Evolutionary conservation across 1,140 invertebrate species (phyloP).

Genomic region (Eupeodes corollae): DNA sequence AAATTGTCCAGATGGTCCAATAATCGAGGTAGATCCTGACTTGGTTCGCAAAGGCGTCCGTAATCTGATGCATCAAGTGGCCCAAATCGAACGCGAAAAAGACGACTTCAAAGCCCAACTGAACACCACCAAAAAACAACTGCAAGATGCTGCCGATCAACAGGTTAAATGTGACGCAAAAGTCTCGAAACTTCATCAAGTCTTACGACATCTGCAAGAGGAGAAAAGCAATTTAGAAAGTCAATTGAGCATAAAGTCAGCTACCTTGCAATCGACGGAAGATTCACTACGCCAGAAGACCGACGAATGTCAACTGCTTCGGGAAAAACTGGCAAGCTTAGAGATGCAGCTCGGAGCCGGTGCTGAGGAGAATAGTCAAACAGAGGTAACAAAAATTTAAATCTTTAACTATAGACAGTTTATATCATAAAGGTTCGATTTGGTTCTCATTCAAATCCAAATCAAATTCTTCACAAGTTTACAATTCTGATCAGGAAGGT

Average conservation of each 20-base stretch:
- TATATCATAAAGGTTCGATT: no score
- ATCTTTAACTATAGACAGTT: background rate
- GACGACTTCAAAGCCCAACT: constrained; percentile 68
- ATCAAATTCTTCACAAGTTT: no score
- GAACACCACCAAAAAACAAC: constrained; percentile 52
- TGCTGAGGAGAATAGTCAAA: constrained; percentile 65
- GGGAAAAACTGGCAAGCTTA: constrained; percentile 66
- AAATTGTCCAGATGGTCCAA: constrained; percentile 29
- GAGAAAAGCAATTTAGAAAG: constrained; percentile 62
- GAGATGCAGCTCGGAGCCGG: constrained; percentile 58
- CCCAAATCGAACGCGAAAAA: constrained; percentile 73
- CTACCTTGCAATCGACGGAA: constrained; percentile 45
- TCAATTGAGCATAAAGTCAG: constrained; percentile 58
- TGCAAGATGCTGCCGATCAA: constrained; percentile 56
- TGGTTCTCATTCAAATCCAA: no score
- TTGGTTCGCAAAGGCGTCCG: constrained; percentile 72
- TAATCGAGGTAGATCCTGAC: constrained; percentile 76
- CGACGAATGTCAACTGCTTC: constrained; percentile 60
- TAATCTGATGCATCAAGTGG: constrained; percentile 80
- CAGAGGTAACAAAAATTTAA: constrained; percentile 43
- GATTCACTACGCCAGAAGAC: constrained; percentile 68
- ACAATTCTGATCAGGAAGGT: no score
- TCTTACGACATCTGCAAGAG: constrained; percentile 56
- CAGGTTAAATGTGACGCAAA: constrained; percentile 59
- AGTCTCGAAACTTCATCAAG: constrained; percentile 48